Evolutionary conservation across 2,113 vertebrate genomes (phyloP).

Genomic region (Rhagologus leucostigma): DNA sequence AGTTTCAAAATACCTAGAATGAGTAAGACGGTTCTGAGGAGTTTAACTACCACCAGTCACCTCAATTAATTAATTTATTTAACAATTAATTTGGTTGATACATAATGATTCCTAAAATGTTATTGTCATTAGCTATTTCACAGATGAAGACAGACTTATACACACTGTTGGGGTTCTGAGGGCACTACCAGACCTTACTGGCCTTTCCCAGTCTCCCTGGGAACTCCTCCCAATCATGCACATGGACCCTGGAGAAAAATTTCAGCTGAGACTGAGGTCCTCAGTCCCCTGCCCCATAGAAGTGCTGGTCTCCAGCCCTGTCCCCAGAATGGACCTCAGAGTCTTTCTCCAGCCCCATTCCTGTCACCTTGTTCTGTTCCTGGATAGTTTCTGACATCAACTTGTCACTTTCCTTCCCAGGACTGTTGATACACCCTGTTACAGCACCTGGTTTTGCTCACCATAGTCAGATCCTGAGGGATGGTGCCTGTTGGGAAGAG

Average conservation of each 20-base stretch:
- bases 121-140: neutral
- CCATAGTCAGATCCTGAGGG: neutral
- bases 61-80: neutral
- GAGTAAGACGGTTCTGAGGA: neutral
- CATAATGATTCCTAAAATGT: neutral
- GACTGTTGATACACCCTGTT: rapidly evolving
- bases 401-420: neutral
- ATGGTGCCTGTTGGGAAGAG: neutral
- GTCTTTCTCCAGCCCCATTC: neutral
- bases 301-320: neutral
- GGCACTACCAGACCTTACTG: neutral
- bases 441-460: neutral
- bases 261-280: neutral
- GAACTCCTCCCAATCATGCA: neutral
- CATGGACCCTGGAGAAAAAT: neutral
- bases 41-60: neutral
- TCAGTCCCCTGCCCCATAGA: neutral
- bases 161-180: neutral
- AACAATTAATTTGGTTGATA: neutral
- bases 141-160: neutral
- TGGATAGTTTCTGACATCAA: neutral
- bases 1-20: neutral
- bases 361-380: neutral
- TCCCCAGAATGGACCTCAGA: neutral
- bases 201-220: neutral